Conservation (phyloP, 2,888 invertebrate genomes). For the Shargacucullia verbasci region DNA sequence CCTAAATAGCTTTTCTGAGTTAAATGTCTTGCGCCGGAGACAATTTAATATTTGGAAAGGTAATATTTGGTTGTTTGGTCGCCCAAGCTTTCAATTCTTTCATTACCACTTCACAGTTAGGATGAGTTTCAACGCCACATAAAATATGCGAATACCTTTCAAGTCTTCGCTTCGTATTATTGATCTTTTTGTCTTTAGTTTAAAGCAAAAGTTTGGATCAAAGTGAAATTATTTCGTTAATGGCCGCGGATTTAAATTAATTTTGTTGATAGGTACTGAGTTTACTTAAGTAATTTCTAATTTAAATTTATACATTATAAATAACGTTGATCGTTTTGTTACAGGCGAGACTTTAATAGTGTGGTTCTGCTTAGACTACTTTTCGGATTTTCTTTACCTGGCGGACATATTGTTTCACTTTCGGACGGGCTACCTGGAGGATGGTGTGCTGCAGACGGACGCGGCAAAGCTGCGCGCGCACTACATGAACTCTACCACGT, state of each 20-base stretch:
- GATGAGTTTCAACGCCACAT: conserved; percentile 65
- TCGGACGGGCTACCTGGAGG: conserved; percentile 98
- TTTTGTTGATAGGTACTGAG: conserved; percentile 3
- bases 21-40: conserved; percentile 68
- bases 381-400: conserved; percentile 98
- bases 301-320: not conserved
- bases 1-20: conserved; percentile 78
- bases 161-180: conserved; percentile 53
- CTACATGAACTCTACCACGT: conserved; percentile 99
- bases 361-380: conserved; percentile 99
- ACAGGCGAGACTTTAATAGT: conserved; percentile 95
- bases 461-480: conserved; percentile 97
- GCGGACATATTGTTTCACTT: conserved; percentile 99
- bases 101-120: conserved; percentile 61
- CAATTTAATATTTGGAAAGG: conserved; percentile 72
- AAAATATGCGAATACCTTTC: conserved; percentile 63
- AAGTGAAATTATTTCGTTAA: conserved; percentile 24
- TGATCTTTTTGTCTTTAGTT: conserved; percentile 44
- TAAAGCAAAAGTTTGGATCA: conserved; percentile 54
- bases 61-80: conserved; percentile 64
- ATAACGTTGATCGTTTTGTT: conserved; percentile 68
- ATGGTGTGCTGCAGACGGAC: conserved; percentile 99
- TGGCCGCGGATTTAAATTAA: conserved; percentile 7
- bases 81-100: conserved; percentile 68
- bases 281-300: not conserved